phyloP scores from a whole-genome alignment of 2,888 invertebrate genomes.

The Perizoma flavofasciatum region DNA sequence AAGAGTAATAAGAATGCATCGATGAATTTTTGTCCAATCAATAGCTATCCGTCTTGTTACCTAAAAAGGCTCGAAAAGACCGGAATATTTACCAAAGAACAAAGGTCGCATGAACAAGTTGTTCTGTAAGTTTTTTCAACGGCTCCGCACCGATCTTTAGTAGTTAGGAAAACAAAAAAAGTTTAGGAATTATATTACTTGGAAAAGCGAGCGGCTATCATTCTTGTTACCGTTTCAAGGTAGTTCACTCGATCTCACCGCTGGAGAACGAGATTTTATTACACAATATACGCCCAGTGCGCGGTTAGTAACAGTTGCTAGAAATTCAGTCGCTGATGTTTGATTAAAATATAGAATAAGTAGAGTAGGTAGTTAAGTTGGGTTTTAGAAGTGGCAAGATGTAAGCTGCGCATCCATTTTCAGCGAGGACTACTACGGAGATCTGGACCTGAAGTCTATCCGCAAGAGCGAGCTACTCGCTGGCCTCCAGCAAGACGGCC shows the following conservation, averaged over 20 bases:
- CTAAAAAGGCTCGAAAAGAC: slow-evolving; percentile 23
- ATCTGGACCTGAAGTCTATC: slow-evolving; percentile 97
- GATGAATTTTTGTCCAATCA: slow-evolving; percentile 14
- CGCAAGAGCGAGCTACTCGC: slow-evolving; percentile 96
- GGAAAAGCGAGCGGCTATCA: slow-evolving; percentile 72
- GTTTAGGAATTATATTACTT: slow-evolving; percentile 58
- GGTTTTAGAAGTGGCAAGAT: slow-evolving; percentile 66
- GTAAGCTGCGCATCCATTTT: slow-evolving; percentile 82
- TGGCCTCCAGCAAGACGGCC: slow-evolving; percentile 87
- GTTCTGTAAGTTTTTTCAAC: slow-evolving; percentile 47
- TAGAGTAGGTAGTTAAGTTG: slow-evolving; percentile 59
- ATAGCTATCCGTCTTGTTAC: slow-evolving; percentile 20
- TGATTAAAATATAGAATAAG: slow-evolving; percentile 46
- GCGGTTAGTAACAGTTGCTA: slow-evolving; percentile 70
- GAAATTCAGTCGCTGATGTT: slow-evolving; percentile 61
- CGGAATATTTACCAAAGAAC: slow-evolving; percentile 28
- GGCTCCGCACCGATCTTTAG: slow-evolving; percentile 48
- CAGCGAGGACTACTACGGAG: slow-evolving; percentile 99
- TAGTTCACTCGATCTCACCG: slow-evolving; percentile 67
- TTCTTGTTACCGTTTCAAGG: slow-evolving; percentile 75
- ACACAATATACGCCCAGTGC: slow-evolving; percentile 69
- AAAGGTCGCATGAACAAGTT: slow-evolving; percentile 56
- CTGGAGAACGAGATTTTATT: slow-evolving; percentile 67
- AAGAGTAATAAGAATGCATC: slow-evolving; percentile 23
- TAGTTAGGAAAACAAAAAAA: slow-evolving; percentile 54